Evolutionary conservation across 2,888 invertebrate genomes (phyloP).

Genomic region (Flabesymbios commensalis): DNA sequence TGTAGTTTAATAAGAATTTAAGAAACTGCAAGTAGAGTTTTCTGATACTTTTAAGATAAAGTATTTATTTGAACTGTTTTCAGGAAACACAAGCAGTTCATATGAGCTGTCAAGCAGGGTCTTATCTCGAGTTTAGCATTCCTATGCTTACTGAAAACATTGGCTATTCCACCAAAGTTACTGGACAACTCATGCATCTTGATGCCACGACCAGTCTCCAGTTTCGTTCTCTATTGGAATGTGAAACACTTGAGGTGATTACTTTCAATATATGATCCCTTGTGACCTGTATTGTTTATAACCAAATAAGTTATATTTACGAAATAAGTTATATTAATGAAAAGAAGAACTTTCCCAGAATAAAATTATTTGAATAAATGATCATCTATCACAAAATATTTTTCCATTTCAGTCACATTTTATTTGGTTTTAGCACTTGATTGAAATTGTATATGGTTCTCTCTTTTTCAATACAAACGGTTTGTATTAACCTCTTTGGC

Average conservation of each 20-base stretch:
- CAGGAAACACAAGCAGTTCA: constrained; percentile 96
- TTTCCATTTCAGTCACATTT: no score
- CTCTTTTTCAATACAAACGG: no score
- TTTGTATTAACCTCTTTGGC: no score
- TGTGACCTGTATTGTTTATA: neutral
- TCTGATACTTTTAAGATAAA: no score
- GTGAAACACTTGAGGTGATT: constrained; percentile 82
- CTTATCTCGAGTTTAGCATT: constrained; percentile 93
- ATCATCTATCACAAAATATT: no score
- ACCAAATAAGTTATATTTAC: neutral
- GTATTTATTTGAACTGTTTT: no score
- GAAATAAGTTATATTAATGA: neutral
- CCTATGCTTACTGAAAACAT: constrained; percentile 87
- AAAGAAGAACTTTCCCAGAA: no score
- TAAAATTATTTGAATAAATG: no score
- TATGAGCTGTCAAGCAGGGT: constrained; percentile 91
- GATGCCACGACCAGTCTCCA: constrained; percentile 95
- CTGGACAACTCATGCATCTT: constrained; percentile 89
- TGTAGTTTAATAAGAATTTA: no score
- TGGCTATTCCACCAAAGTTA: constrained; percentile 87
- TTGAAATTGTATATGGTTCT: no score
- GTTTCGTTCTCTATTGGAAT: constrained; percentile 88
- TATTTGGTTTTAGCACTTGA: no score
- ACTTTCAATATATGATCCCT: neutral
- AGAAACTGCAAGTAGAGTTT: no score